phyloP scores from a whole-genome alignment of 2,888 invertebrate genomes.

The Sarcophaga rosellei region DNA sequence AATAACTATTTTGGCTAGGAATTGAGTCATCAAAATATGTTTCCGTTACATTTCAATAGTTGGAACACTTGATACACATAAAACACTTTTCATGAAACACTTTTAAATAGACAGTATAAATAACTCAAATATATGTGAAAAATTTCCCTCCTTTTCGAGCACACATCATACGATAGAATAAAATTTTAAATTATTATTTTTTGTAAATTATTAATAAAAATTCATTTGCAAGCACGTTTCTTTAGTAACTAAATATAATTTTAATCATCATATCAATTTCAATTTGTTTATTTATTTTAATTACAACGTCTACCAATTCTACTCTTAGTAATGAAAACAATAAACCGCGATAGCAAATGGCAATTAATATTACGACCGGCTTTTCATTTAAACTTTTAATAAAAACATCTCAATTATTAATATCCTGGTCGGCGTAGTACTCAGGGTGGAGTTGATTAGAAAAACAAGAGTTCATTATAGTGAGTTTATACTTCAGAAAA shows the following conservation, averaged over 20 bases:
- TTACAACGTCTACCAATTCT: background rate
- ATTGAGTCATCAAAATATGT: too few species aligned
- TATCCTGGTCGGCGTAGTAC: background rate
- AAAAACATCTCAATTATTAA: conserved; percentile 29
- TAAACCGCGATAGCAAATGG: background rate
- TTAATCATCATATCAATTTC: background rate
- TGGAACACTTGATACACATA: too few species aligned
- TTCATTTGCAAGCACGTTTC: too few species aligned
- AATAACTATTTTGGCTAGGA: too few species aligned
- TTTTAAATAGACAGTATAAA: too few species aligned
- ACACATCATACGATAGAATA: too few species aligned
- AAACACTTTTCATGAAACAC: too few species aligned
- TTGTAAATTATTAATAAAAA: too few species aligned
- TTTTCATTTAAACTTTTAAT: background rate
- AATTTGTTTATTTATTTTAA: conserved; percentile 4
- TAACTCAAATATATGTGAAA: too few species aligned
- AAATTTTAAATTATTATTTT: too few species aligned
- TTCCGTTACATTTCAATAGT: too few species aligned
- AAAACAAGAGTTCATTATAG: background rate
- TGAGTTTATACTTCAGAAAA: conserved; percentile 19
- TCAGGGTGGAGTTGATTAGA: background rate
- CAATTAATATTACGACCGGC: background rate
- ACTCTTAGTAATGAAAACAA: background rate
- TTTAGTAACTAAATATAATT: background rate
- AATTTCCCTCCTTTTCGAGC: too few species aligned